Conservation (phyloP, 2,888 invertebrate genomes). For the Cerceris rybyensis region DNA sequence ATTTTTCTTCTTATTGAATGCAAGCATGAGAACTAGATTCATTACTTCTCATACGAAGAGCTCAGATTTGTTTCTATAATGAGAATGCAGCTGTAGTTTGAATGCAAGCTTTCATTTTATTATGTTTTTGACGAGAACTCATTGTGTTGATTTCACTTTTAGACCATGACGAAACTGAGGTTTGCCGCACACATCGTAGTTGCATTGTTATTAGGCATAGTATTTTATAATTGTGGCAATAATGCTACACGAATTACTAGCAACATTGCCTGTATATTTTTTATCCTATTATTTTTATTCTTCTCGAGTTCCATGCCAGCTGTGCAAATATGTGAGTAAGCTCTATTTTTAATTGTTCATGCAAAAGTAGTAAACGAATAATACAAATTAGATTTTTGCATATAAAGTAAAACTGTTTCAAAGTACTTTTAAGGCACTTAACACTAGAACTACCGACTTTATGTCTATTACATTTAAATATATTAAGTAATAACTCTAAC, state of each 20-base stretch:
- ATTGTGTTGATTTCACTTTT: slow-evolving; percentile 41
- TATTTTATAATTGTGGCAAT: slow-evolving; percentile 85
- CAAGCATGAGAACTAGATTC: too few species aligned
- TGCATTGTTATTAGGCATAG: slow-evolving; percentile 84
- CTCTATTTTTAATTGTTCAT: background rate
- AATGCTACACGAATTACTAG: slow-evolving; percentile 83
- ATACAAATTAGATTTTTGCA: too few species aligned
- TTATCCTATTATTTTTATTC: slow-evolving; percentile 85
- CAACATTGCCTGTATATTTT: slow-evolving; percentile 85
- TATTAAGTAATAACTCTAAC: too few species aligned
- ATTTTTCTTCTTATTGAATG: too few species aligned
- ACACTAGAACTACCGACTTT: too few species aligned
- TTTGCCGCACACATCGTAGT: slow-evolving; percentile 83
- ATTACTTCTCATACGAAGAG: too few species aligned
- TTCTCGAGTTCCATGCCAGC: slow-evolving; percentile 86
- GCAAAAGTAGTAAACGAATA: too few species aligned
- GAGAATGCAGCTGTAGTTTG: too few species aligned
- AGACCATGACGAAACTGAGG: slow-evolving; percentile 83
- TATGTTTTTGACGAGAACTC: background rate
- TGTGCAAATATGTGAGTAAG: slow-evolving; percentile 85
- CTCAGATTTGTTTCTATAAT: too few species aligned
- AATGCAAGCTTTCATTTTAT: slow-evolving; percentile 2
- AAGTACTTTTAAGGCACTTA: too few species aligned
- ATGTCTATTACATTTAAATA: too few species aligned
- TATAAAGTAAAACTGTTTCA: too few species aligned